Conservation (phyloP, 2,888 invertebrate genomes). For the Dolichomitus sp. region DNA sequence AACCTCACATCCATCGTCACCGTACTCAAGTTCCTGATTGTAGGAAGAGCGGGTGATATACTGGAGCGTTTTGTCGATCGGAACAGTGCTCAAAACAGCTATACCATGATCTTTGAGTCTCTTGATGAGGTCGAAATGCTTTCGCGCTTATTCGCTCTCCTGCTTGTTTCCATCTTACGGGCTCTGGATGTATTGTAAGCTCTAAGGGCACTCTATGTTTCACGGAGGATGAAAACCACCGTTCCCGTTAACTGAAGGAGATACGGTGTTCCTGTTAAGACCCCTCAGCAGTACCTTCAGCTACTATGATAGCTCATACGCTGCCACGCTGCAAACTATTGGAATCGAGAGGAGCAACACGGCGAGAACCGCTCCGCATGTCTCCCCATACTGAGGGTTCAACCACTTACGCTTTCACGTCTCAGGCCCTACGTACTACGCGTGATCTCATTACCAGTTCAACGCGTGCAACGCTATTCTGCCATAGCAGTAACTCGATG, state of each 20-base stretch:
- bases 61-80: background rate
- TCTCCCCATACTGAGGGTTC: constrained; percentile 73
- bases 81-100: background rate
- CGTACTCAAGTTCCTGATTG: background rate
- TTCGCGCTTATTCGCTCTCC: constrained; percentile 1
- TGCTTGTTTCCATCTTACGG: constrained; percentile 27
- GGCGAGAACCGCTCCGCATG: constrained; percentile 68
- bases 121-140: background rate
- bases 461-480: constrained; percentile 38
- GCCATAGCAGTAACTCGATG: constrained; percentile 46
- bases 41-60: background rate
- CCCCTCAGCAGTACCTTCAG: constrained; percentile 3
- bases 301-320: constrained; percentile 7
- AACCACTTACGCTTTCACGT: constrained; percentile 72
- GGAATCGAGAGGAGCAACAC: constrained; percentile 39
- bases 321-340: constrained; percentile 17
- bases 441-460: constrained; percentile 5
- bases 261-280: constrained; percentile 9
- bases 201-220: constrained; percentile 9
- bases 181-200: constrained; percentile 13
- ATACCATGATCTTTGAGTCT: constrained; percentile 5
- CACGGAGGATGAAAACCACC: constrained; percentile 31
- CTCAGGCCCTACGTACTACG: constrained; percentile 35
- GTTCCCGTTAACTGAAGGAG: constrained; percentile 4
- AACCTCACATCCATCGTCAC: background rate